These are phyloP conservation scores for Tetheella fluctuosa DNA, from an alignment of 2,888 invertebrate species.

Conservation along the genomic window DNA sequence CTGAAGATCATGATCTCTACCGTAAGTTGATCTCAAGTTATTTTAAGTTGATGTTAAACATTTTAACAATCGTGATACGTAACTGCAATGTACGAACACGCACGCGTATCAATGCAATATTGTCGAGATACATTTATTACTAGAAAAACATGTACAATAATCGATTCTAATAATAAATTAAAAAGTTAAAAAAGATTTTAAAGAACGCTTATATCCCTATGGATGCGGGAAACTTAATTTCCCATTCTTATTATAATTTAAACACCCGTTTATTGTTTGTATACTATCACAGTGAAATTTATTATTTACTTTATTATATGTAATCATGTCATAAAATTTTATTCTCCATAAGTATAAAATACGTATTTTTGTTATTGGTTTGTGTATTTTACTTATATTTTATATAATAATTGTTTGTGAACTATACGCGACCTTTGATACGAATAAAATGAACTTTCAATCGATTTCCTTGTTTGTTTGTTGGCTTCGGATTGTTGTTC, in stretches of 20 bases:
- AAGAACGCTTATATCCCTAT: not conserved
- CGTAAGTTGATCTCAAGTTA: conserved; percentile 74
- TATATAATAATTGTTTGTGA: conserved; percentile 52
- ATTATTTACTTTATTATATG: conserved; percentile 9
- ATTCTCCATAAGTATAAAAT: conserved; percentile 20
- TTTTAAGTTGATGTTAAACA: conserved; percentile 57
- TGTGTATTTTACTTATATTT: conserved; percentile 58
- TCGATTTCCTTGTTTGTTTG: conserved; percentile 26
- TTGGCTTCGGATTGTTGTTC: conserved; percentile 18
- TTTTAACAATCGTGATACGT: conserved; percentile 24
- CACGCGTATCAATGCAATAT: conserved; percentile 3
- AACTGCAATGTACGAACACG: conserved; percentile 10
- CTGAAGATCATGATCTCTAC: conserved; percentile 77
- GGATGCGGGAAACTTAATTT: not conserved
- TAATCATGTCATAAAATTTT: conserved; percentile 16
- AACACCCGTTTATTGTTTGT: not conserved
- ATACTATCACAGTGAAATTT: not conserved
- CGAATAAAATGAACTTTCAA: conserved; percentile 58
- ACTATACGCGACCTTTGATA: conserved; percentile 56
- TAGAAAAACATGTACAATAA: not conserved
- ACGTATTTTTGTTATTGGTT: conserved; percentile 54
- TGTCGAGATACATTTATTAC: not conserved
- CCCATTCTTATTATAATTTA: not conserved
- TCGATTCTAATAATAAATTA: not conserved
- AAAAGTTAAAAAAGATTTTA: not conserved